phyloP scores from a whole-genome alignment of 2,888 invertebrate species.

The Diadegma fenestrale region DNA sequence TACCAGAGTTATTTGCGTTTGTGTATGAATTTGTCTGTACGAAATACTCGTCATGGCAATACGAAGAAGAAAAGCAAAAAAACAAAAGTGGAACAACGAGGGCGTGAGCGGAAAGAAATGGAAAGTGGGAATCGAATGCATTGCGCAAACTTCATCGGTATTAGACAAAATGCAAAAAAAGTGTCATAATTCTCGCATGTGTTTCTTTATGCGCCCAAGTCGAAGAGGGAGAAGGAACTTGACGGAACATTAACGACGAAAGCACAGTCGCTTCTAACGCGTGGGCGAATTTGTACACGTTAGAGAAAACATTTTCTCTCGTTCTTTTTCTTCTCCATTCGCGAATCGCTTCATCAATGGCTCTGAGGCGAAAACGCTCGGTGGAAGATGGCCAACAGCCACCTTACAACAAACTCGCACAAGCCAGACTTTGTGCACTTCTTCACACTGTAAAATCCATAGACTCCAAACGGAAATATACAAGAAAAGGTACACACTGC shows the following conservation, averaged over 20 bases:
- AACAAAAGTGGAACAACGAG: neutral
- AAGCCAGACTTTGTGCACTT: neutral
- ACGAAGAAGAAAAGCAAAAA: neutral
- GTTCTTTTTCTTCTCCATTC: neutral
- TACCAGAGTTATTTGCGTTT: neutral
- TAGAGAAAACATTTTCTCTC: constrained; percentile 14
- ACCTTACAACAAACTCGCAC: constrained; percentile 13
- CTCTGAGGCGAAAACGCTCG: constrained; percentile 29
- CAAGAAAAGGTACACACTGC: neutral
- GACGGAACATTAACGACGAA: constrained; percentile 44
- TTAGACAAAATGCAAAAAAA: constrained; percentile 50
- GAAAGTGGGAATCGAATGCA: too few species aligned
- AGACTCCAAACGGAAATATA: constrained; percentile 2
- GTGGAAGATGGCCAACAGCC: constrained; percentile 17
- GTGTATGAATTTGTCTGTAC: neutral
- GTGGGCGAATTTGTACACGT: constrained; percentile 32
- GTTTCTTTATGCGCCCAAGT: constrained; percentile 27
- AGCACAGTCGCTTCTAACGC: constrained; percentile 24
- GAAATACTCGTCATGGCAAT: neutral
- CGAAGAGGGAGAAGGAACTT: constrained; percentile 8
- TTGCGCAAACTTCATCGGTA: constrained; percentile 26
- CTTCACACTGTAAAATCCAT: neutral
- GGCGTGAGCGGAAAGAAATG: neutral
- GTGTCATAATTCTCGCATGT: constrained; percentile 41
- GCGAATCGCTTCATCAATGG: constrained; percentile 40